Conservation (phyloP, 1,140 invertebrate genomes). For the Listronotus bonariensis region DNA sequence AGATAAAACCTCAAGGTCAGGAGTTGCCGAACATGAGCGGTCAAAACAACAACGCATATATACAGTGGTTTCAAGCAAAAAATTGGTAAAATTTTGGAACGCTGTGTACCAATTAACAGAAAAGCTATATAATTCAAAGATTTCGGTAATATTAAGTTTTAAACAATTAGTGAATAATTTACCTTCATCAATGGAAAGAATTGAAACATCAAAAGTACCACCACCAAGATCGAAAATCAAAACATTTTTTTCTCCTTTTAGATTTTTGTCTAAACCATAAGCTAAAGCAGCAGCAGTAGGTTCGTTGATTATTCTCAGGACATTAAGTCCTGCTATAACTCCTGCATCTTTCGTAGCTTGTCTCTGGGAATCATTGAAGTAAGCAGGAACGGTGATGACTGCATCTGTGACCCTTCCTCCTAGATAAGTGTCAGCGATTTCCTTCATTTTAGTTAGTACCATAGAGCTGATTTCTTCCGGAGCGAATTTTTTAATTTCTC, state of each 20-base stretch:
- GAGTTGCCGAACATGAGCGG: no score
- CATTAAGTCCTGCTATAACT: slow-evolving; percentile 74
- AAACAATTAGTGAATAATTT: not conserved
- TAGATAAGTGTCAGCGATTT: slow-evolving; percentile 64
- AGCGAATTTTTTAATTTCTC: slow-evolving; percentile 73
- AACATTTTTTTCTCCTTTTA: slow-evolving; percentile 78
- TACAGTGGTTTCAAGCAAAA: no score
- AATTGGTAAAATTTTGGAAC: no score
- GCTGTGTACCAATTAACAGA: no score
- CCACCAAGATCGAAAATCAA: slow-evolving; percentile 77
- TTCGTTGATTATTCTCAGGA: slow-evolving; percentile 83
- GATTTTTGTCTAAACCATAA: slow-evolving; percentile 83
- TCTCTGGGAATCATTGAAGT: slow-evolving; percentile 54
- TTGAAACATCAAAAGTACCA: slow-evolving; percentile 84
- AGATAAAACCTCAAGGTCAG: no score
- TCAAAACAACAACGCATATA: no score
- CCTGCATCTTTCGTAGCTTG: slow-evolving; percentile 62
- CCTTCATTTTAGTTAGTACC: slow-evolving; percentile 68
- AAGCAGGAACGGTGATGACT: slow-evolving; percentile 71
- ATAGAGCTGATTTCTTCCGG: slow-evolving; percentile 85
- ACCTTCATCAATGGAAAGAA: slow-evolving; percentile 85
- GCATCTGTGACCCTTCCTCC: slow-evolving; percentile 62
- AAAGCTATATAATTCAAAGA: no score
- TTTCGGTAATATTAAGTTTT: no score
- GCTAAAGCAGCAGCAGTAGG: slow-evolving; percentile 83